Conservation (phyloP, 2,888 invertebrate species). For the Limnephilus marmoratus region DNA sequence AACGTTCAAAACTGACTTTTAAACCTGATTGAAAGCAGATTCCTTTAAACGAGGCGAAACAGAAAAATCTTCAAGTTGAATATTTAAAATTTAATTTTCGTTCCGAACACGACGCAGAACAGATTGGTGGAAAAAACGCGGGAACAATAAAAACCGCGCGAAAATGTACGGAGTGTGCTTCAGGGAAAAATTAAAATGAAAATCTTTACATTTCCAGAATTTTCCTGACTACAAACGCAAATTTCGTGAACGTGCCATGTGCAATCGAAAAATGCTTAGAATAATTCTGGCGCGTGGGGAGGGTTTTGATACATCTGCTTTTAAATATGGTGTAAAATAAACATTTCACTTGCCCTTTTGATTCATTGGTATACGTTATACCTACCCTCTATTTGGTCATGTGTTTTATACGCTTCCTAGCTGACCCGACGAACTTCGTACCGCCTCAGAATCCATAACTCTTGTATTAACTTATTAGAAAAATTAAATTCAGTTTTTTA, state of each 20-base stretch:
- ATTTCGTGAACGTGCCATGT: conserved; percentile 16
- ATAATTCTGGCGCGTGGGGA: neutral
- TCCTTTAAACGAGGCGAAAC: neutral
- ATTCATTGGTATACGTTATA: too few relatives aligned
- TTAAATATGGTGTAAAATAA: too few relatives aligned
- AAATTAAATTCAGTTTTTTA: too few relatives aligned
- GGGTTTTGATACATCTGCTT: neutral
- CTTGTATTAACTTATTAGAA: too few relatives aligned
- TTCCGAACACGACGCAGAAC: conserved; percentile 7
- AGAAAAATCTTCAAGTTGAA: conserved; percentile 20
- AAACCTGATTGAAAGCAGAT: conserved; percentile 20
- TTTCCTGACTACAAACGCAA: conserved; percentile 6
- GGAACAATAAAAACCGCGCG: conserved; percentile 31
- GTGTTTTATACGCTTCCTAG: too few relatives aligned
- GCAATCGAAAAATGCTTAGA: conserved; percentile 10
- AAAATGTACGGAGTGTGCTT: conserved; percentile 23
- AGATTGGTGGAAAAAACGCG: conserved; percentile 22
- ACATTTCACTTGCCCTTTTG: too few relatives aligned
- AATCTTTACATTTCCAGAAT: conserved; percentile 38
- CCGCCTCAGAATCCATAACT: too few relatives aligned
- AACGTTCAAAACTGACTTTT: neutral
- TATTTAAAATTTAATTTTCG: conserved; percentile 47
- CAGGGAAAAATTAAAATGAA: conserved; percentile 47
- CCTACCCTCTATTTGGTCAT: too few relatives aligned
- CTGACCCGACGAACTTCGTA: too few relatives aligned